Evolutionary conservation across 2,888 invertebrate species (phyloP).

Genomic region (Patella ulyssiponensis): DNA sequence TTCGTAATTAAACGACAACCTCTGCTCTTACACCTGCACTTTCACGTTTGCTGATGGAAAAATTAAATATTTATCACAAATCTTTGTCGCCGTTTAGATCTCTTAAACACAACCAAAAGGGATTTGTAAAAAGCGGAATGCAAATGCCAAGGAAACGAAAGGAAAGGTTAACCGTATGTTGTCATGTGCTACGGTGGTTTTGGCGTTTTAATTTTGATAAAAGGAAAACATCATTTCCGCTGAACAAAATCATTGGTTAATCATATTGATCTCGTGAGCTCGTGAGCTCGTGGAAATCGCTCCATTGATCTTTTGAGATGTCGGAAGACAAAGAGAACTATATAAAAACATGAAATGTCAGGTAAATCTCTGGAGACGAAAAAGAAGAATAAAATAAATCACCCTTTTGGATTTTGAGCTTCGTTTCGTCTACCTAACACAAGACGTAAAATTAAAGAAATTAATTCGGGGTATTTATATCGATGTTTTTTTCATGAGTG

Average conservation of each 20-base stretch:
- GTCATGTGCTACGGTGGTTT: not conserved
- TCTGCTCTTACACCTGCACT: conserved; percentile 21
- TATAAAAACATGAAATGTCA: conserved; percentile 7
- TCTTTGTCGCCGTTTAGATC: conserved; percentile 10
- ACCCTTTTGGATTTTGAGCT: not conserved
- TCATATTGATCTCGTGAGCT: conserved; percentile 10
- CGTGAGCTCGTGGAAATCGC: not conserved
- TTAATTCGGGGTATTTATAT: not conserved
- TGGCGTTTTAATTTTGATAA: conserved; percentile 17
- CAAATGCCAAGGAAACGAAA: conserved; percentile 24
- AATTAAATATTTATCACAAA: conserved; percentile 30
- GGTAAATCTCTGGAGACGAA: not conserved
- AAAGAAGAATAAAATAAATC: conserved; percentile 5
- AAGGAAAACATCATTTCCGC: conserved; percentile 30
- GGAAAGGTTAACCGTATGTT: conserved; percentile 21
- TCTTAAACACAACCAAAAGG: conserved; percentile 4
- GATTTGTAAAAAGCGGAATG: conserved; percentile 19
- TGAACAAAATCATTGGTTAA: conserved; percentile 3
- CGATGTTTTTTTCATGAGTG: not conserved
- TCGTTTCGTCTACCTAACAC: conserved; percentile 3
- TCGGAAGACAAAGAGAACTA: conserved; percentile 11
- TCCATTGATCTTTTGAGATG: conserved; percentile 13
- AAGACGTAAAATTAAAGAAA: conserved; percentile 6
- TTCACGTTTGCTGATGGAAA: conserved; percentile 28
- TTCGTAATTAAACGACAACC: not conserved